A percentile compares a stretch with the other conserved stretches of the same genome.
phyloP scores from a whole-genome alignment of 2,888 invertebrate species.

The Eupithecia exiguata region DNA sequence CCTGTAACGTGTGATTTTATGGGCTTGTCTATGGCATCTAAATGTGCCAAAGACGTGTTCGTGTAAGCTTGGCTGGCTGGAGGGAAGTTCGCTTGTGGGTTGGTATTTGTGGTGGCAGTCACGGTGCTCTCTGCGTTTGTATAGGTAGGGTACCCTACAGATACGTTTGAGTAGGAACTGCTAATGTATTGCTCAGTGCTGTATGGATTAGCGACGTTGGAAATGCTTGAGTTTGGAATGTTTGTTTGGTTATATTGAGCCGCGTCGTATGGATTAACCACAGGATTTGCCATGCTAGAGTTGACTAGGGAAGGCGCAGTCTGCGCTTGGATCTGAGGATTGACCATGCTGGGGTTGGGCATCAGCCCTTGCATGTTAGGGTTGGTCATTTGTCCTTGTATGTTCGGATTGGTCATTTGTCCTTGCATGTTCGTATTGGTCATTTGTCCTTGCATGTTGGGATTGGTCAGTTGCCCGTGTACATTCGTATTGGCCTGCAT shows the following conservation, averaged over 20 bases:
- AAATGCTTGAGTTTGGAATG: conserved; percentile 38
- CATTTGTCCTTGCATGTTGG: conserved; percentile 4
- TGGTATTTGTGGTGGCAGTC: conserved; percentile 53
- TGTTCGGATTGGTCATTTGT: not conserved
- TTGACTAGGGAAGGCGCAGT: not conserved
- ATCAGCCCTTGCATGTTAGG: conserved; percentile 11
- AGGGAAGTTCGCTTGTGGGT: conserved; percentile 36
- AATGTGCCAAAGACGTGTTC: conserved; percentile 57
- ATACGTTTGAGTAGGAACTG: conserved; percentile 53
- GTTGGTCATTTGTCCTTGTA: not conserved
- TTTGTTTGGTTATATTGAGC: conserved; percentile 47
- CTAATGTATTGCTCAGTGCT: conserved; percentile 58
- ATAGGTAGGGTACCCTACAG: conserved; percentile 65
- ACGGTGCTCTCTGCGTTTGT: conserved; percentile 58
- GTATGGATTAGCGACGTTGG: conserved; percentile 29
- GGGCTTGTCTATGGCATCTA: conserved; percentile 71
- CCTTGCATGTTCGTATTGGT: conserved; percentile 5
- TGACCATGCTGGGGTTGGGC: not conserved
- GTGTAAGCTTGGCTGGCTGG: conserved; percentile 44
- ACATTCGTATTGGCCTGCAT: conserved; percentile 1
- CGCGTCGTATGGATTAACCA: conserved; percentile 43
- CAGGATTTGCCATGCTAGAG: conserved; percentile 17
- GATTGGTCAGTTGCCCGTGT: not conserved
- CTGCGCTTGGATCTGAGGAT: conserved; percentile 5
- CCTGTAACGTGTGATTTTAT: conserved; percentile 77